Base-by-base conservation (phyloP, 2,113 vertebrate genomes). In the Sula dactylatra region DNA sequence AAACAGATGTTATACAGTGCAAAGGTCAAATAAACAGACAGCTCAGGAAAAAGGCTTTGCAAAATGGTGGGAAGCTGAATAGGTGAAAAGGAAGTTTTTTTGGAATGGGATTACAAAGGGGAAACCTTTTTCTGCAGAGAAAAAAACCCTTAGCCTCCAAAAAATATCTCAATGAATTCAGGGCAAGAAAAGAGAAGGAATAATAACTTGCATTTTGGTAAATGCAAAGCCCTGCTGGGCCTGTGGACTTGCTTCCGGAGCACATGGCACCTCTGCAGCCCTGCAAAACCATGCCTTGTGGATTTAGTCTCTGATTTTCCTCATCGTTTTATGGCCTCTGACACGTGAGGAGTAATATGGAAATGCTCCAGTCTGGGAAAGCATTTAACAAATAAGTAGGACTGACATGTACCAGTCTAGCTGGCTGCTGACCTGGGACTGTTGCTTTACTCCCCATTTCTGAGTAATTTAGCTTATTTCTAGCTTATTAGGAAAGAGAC, bases 1-100 rank as follows among this genome's bases (percentile, higher is more conserved):
- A 73, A 85, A 78, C 67, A 81, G 79, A 49, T 62, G 73, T 25
- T 79, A 38, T 54, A 44, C 40, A 66, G 50, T 4, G 2, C 69
- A 91, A 71, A 94, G 80, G 67, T 94, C 82, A 62, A 45, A 92
- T 58, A 89, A 84, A 95, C 49, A 70, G 74, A 49, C 19, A 77
- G 32, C 69, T 90, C 64, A 29, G 24, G 67, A 54, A 34, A 77
- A 65, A 38, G 8, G 54, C 9, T 64, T 70, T 91, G 76, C 32
- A 50, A 58, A 86, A 27, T 0, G 1, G 8, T 45, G 27, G 34
- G 38, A 77, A 62, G 25, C 13, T 83, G 67, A 44, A 58, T 4
- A 62, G 22, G n/a, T 86, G 67, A 59, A 70, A 81, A 66, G 3
- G 10, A 61, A 73, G 19, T 2, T 20, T 12, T 10, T 47, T 52